These are phyloP conservation scores for Nomada fabriciana DNA, from an alignment of 2,888 invertebrate species.

Conservation along the genomic window DNA sequence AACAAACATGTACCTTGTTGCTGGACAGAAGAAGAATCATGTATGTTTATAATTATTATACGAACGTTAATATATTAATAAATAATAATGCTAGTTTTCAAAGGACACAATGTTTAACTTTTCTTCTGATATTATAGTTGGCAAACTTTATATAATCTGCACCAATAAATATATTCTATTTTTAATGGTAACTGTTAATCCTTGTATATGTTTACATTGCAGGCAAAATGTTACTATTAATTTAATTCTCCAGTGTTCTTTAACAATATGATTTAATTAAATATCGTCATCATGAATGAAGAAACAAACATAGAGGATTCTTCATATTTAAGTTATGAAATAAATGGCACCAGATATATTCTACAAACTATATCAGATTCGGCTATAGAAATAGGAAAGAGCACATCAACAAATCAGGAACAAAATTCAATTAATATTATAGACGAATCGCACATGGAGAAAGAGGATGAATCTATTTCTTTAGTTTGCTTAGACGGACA, in stretches of 20 bases:
- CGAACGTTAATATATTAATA: not conserved
- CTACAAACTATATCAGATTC: conserved; percentile 71
- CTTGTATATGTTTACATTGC: conserved; percentile 31
- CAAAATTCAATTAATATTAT: conserved; percentile 57
- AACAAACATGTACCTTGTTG: conserved; percentile 4
- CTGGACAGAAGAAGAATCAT: conserved; percentile 10
- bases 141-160: not conserved
- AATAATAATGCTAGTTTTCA: not conserved
- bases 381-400: conserved; percentile 59
- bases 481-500: conserved; percentile 78
- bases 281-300: conserved; percentile 69
- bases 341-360: conserved; percentile 78
- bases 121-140: not conserved
- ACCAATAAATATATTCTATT: not conserved
- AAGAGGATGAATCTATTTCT: conserved; percentile 74
- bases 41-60: conserved; percentile 10
- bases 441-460: conserved; percentile 57
- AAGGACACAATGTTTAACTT: not conserved
- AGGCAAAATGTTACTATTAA: conserved; percentile 51
- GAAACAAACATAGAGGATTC: conserved; percentile 66
- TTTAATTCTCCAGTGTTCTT: conserved; percentile 43
- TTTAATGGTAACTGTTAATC: not conserved
- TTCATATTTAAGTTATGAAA: conserved; percentile 77
- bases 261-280: conserved; percentile 31
- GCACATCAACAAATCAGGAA: conserved; percentile 54